Evolutionary conservation across 2,797 vertebrate species (phyloP).

Genomic region (Crenuchus spilurus): DNA sequence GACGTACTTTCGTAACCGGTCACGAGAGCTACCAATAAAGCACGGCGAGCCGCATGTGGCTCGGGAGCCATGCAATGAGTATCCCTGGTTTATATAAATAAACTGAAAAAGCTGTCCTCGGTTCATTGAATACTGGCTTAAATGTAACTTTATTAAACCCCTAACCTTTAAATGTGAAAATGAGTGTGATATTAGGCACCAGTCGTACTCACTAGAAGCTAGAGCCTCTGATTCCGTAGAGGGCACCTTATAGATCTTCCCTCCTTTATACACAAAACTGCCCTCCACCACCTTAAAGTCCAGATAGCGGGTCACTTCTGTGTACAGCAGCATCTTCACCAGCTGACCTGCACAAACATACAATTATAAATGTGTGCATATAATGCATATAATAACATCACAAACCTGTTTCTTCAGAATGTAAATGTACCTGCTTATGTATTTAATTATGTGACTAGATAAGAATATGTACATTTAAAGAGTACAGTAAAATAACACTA

Average conservation of each 20-base stretch:
- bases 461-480: background rate
- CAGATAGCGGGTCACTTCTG: constrained; percentile 89
- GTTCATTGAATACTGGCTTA: too few species aligned
- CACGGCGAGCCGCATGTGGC: too few species aligned
- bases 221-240: constrained; percentile 90
- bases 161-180: background rate
- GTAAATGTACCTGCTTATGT: background rate
- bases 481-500: too few species aligned
- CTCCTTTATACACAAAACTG: constrained; percentile 90
- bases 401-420: too few species aligned
- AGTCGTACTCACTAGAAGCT: constrained; percentile 83
- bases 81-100: too few species aligned
- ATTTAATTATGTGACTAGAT: background rate
- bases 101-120: too few species aligned
- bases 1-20: too few species aligned
- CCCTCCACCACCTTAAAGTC: constrained; percentile 93
- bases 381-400: background rate
- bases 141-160: too few species aligned
- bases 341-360: constrained; percentile 79
- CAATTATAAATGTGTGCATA: background rate
- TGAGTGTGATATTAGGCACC: background rate
- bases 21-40: too few species aligned
- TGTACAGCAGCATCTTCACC: constrained; percentile 91
- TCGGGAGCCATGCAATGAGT: too few species aligned
- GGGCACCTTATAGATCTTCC: constrained; percentile 91